Evolutionary conservation across 2,113 vertebrate genomes (phyloP), one percentile per base, ranked within the genome.

Genomic region (Callaeas wilsoni): DNA sequence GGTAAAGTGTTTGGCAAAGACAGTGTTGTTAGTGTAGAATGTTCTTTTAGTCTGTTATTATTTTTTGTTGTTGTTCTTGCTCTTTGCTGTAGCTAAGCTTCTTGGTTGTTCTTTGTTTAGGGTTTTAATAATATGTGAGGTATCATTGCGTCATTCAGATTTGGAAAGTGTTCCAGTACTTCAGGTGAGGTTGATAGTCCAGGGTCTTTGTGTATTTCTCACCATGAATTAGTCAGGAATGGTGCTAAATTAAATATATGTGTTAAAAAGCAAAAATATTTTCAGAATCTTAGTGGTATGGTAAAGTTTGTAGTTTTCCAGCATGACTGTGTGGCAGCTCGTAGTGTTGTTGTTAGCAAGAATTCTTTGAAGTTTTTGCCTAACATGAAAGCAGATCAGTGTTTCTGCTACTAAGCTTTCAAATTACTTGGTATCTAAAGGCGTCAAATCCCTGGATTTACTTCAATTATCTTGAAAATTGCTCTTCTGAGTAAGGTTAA

Each of bases 1-100:
- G 99, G 99, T 99, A 81, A 26, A 77, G 20, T 37, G 8, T 26
- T 84, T n/a, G 13, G 33, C 60, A 42, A 25, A 56, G 60, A 70
- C 21, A 33, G 2, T 56, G n/a, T 26, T 49, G 19, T 26, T 53
- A 27, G 12, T 67, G 13, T 84, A 47, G 20, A 42, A 30, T 41
- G 47, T 62, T 76, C 37, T 89, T 76, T 52, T 53, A 63, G 30
- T 50, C 26, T 87, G 26, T 65, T 50, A 16, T 5, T 56, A 22
- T 37, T 55, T 63, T 77, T 74, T 76, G 1, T 57, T 84, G 1
- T 84, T 89, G 32, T 69, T 70, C 29, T 92, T 94, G 26, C 20
- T 74, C 12, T 69, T 93, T 23, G 26, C 33, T 41, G 6, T 50
- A 55, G 37, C 42, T 55, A 39, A 71, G 19, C 21, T 75, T 75